These are phyloP conservation scores for Dicranocentrus wangi DNA, from an alignment of 2,888 invertebrate species.

Conservation along the genomic window DNA sequence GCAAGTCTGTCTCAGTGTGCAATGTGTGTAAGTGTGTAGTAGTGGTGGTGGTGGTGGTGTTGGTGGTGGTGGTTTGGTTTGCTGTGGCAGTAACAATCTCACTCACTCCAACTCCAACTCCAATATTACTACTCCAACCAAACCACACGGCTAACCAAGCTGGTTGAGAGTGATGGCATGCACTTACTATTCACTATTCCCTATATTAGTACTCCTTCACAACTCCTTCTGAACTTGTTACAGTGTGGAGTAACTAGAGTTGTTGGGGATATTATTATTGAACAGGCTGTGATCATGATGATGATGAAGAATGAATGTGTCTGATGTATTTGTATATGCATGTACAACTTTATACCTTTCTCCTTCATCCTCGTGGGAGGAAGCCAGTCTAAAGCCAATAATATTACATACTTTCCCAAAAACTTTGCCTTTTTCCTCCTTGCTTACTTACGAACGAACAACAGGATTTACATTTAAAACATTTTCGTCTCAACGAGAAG, in stretches of 20 bases:
- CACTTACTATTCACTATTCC: conserved; percentile 9
- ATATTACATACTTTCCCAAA: conserved; percentile 59
- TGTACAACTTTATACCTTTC: conserved; percentile 47
- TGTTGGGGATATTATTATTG: neutral
- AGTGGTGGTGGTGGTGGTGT: conserved; percentile 30
- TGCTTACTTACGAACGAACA: conserved; percentile 35
- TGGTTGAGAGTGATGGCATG: conserved; percentile 38
- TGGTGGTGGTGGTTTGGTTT: neutral
- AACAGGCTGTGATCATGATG: conserved; percentile 10
- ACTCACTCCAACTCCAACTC: too few species aligned
- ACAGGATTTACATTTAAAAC: conserved; percentile 43
- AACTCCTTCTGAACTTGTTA: conserved; percentile 38
- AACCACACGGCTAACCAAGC: conserved; percentile 50
- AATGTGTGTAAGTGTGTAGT: too few species aligned
- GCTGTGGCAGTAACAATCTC: conserved; percentile 29
- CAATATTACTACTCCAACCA: too few species aligned
- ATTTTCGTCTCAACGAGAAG: conserved; percentile 37
- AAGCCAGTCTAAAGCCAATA: conserved; percentile 66
- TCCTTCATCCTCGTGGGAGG: conserved; percentile 70
- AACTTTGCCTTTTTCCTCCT: conserved; percentile 32
- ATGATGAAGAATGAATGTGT: too few species aligned
- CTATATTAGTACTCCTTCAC: conserved; percentile 9
- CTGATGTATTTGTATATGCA: neutral
- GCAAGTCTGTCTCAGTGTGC: too few species aligned
- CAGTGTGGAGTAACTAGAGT: neutral